Conservation (phyloP, 2,113 vertebrate species). For the Hippocampus barbouri region DNA sequence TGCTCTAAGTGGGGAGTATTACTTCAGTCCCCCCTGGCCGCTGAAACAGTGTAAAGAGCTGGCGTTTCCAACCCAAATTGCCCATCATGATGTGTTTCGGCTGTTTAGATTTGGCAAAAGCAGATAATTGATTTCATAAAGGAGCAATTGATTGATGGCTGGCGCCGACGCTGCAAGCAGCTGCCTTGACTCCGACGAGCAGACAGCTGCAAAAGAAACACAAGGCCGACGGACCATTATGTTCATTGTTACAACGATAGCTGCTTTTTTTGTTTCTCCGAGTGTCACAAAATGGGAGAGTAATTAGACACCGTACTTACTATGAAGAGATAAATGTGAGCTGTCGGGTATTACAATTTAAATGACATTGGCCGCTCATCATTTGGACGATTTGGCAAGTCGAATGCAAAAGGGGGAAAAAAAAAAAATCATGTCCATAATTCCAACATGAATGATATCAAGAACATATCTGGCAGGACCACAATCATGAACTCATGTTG, state of each 20-base stretch:
- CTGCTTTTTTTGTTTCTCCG: neutral
- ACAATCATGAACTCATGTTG: too few species aligned
- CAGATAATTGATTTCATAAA: slow-evolving; percentile 27
- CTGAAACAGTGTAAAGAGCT: neutral
- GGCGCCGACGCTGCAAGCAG: slow-evolving; percentile 6
- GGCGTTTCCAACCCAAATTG: slow-evolving; percentile 1
- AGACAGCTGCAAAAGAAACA: neutral
- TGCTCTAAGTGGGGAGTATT: slow-evolving; percentile 10
- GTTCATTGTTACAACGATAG: neutral
- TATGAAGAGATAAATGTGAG: neutral
- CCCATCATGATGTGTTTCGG: slow-evolving; percentile 8
- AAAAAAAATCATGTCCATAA: too few species aligned
- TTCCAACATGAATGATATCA: too few species aligned
- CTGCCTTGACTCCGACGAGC: slow-evolving; percentile 20
- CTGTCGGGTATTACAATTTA: neutral
- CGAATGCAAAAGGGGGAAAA: too few species aligned
- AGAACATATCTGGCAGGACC: too few species aligned
- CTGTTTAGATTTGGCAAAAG: slow-evolving; percentile 13
- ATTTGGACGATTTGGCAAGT: neutral
- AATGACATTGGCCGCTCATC: neutral
- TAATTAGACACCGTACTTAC: neutral
- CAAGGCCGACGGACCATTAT: neutral
- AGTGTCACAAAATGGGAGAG: neutral
- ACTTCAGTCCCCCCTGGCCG: slow-evolving; percentile 1
- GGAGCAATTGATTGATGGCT: slow-evolving; percentile 6